Conservation (phyloP, 2,888 invertebrate genomes). For the Eurytoma californica region DNA sequence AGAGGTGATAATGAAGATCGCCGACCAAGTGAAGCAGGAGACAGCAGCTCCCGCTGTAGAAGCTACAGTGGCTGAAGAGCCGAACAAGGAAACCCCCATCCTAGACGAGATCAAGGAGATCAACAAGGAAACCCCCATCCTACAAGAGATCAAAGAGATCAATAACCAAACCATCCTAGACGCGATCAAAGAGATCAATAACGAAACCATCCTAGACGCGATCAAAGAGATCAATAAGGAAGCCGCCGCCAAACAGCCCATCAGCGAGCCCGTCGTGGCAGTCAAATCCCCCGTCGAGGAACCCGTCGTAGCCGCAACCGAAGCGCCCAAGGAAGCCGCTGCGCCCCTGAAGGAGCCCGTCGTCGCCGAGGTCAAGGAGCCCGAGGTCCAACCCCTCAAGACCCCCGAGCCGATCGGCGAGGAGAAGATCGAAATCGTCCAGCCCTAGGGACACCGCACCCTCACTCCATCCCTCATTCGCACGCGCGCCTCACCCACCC, state of each 20-base stretch:
- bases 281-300: background rate
- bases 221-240: background rate
- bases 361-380: conserved; percentile 15
- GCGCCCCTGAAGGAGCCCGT: conserved; percentile 3
- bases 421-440: conserved; percentile 41
- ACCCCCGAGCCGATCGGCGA: conserved; percentile 27
- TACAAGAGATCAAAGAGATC: background rate
- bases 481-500: background rate
- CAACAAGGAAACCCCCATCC: no score
- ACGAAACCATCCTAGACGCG: background rate
- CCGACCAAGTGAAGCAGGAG: conserved; percentile 65
- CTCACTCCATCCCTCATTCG: background rate
- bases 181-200: background rate
- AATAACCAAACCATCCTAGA: background rate
- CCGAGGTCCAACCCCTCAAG: conserved; percentile 15
- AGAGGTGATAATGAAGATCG: conserved; percentile 71
- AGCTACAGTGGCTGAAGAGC: background rate
- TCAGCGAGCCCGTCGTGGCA: conserved; percentile 8
- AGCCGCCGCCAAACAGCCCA: background rate
- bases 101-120: background rate
- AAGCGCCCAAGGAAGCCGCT: background rate
- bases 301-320: background rate
- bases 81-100: background rate
- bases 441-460: conserved; percentile 23
- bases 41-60: conserved; percentile 33